Conservation (phyloP, 1,140 invertebrate species). For the Meloidogyne exigua region DNA sequence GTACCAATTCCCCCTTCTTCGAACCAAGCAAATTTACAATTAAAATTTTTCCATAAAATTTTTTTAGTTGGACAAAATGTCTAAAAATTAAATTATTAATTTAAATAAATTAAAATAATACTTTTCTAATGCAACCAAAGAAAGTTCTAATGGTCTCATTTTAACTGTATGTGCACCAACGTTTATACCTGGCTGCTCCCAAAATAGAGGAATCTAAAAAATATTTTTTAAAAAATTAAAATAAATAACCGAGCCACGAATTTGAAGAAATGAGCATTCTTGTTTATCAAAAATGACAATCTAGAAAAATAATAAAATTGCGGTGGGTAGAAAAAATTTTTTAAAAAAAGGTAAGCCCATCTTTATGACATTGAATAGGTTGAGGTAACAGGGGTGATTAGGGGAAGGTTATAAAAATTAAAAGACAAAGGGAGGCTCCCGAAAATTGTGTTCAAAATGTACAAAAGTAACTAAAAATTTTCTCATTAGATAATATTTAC, state of each 20-base stretch:
- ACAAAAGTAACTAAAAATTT: no score
- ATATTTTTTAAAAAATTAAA: conserved; percentile 71
- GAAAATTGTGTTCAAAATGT: no score
- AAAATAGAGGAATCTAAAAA: conserved; percentile 76
- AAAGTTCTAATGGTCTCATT: conserved; percentile 86
- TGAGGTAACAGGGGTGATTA: no score
- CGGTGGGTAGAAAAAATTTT: no score
- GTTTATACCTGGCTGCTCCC: conserved; percentile 97
- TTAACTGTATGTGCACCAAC: conserved; percentile 98
- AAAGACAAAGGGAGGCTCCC: no score
- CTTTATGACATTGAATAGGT: no score
- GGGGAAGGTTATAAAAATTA: no score
- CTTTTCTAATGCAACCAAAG: conserved; percentile 80
- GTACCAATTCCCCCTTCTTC: conserved; percentile 92
- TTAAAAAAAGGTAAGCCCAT: no score
- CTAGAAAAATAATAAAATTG: conserved; percentile 49
- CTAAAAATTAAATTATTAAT: conserved; percentile 63
- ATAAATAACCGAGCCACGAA: conserved; percentile 91
- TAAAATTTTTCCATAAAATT: conserved; percentile 84
- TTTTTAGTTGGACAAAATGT: conserved; percentile 81
- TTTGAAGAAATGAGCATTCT: conserved; percentile 72
- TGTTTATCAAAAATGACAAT: conserved; percentile 77
- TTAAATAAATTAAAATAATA: conserved; percentile 21
- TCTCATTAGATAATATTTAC: conserved; percentile 54
- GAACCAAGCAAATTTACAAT: conserved; percentile 88